A percentile compares a stretch with the other conserved stretches of the same genome.
Conservation (phyloP, 2,888 invertebrate genomes). For the Mystacides longicornis region DNA sequence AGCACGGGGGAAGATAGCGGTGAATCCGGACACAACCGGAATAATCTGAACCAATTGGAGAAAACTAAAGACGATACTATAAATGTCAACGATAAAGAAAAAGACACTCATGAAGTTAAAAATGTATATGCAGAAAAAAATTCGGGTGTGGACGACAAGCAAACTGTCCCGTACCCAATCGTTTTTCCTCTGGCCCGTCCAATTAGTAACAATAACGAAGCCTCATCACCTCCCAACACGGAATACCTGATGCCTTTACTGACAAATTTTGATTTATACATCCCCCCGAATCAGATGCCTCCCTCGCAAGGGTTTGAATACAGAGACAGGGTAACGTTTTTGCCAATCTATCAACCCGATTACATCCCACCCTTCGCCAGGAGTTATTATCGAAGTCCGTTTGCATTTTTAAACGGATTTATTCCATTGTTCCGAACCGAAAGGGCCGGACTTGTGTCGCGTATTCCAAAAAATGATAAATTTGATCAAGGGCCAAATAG, state of each 20-base stretch:
- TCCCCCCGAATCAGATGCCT: background rate
- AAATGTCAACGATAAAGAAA: constrained; percentile 2
- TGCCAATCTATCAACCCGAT: constrained; percentile 9
- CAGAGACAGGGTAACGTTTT: background rate
- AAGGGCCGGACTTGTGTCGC: constrained; percentile 2
- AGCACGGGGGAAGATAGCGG: background rate
- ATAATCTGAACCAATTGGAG: background rate
- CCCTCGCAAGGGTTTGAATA: background rate
- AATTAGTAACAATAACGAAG: background rate
- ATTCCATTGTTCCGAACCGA: constrained; percentile 8
- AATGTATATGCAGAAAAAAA: background rate
- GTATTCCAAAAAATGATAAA: too few species aligned
- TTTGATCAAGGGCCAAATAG: too few species aligned
- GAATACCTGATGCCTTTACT: background rate
- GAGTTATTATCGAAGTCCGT: background rate
- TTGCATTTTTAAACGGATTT: constrained; percentile 5
- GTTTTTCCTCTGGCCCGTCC: constrained; percentile 7
- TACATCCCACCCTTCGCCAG: constrained; percentile 4
- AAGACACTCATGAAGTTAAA: background rate
- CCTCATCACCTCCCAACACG: background rate
- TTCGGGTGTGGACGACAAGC: background rate
- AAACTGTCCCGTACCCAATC: background rate
- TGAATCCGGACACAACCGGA: background rate
- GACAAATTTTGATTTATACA: background rate
- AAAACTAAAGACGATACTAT: background rate